Conservation (phyloP, 2,113 vertebrate species). For the Rhadina sibilatrix region DNA sequence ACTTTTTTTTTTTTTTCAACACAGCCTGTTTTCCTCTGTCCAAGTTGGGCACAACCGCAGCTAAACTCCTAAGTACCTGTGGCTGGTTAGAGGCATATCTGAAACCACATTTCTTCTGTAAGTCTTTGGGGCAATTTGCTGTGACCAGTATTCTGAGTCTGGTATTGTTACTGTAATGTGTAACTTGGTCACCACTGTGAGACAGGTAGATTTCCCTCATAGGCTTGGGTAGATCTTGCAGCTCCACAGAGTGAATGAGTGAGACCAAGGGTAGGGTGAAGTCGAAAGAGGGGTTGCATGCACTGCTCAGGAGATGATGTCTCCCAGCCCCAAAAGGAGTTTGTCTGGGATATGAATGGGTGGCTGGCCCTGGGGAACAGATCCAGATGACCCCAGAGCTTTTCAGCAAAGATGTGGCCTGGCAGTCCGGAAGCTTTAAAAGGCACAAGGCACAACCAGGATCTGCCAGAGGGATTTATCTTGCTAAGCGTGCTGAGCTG, state of each 20-base stretch:
- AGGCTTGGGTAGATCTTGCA: neutral
- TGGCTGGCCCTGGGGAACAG: neutral
- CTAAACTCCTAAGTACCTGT: neutral
- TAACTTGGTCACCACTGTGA: neutral
- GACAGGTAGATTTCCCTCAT: rapidly evolving
- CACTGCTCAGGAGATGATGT: rapidly evolving
- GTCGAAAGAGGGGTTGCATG: neutral
- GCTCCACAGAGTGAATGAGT: neutral
- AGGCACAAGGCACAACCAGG: neutral
- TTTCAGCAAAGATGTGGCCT: neutral
- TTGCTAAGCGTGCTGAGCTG: neutral
- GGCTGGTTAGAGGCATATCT: neutral
- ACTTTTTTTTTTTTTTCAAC: neutral
- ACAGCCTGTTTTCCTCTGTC: neutral
- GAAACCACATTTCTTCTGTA: neutral
- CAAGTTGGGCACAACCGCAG: neutral
- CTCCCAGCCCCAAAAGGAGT: neutral
- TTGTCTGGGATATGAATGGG: neutral
- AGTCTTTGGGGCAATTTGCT: neutral
- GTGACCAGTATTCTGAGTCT: rapidly evolving
- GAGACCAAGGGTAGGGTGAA: neutral
- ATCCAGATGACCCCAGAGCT: neutral
- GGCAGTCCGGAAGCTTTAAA: neutral
- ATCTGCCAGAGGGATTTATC: neutral
- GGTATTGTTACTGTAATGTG: neutral